Percentiles rank a stretch among this genome's conserved stretches.
phyloP scores from a whole-genome alignment of 2,797 vertebrate species.

The Alfaro cultratus region DNA sequence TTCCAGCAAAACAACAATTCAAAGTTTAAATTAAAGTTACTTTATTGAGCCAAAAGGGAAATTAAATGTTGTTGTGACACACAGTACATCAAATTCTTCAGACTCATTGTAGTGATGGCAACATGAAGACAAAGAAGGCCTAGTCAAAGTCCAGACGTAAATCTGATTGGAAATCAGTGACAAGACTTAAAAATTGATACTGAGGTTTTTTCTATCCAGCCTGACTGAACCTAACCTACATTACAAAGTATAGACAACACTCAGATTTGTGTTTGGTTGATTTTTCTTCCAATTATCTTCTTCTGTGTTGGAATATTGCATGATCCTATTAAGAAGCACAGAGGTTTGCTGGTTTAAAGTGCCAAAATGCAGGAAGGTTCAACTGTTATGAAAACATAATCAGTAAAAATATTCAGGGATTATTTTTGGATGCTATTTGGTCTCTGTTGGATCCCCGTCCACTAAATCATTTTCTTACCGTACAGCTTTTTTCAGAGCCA shows the following conservation, averaged over 20 bases:
- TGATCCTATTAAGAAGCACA: neutral
- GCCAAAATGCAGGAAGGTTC: neutral
- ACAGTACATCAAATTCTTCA: too few relatives aligned
- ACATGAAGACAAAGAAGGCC: too few relatives aligned
- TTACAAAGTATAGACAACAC: neutral
- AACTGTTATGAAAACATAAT: neutral
- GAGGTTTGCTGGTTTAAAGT: neutral
- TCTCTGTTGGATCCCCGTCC: neutral
- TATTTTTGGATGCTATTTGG: neutral
- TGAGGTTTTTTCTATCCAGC: neutral
- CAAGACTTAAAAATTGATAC: neutral
- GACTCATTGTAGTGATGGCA: too few relatives aligned
- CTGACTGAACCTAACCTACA: neutral
- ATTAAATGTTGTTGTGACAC: neutral
- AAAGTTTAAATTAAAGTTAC: neutral
- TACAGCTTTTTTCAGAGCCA: constrained; percentile 77
- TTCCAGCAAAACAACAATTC: neutral
- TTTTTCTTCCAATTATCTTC: neutral
- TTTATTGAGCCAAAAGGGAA: neutral
- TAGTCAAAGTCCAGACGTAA: neutral
- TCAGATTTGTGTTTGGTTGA: too few relatives aligned
- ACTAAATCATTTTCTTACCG: constrained; percentile 60
- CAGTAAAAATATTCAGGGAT: too few relatives aligned
- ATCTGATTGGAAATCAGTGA: neutral
- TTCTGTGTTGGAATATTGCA: neutral